Base-by-base conservation (phyloP, 1,140 invertebrate genomes). In the Drosophila neocordata region DNA sequence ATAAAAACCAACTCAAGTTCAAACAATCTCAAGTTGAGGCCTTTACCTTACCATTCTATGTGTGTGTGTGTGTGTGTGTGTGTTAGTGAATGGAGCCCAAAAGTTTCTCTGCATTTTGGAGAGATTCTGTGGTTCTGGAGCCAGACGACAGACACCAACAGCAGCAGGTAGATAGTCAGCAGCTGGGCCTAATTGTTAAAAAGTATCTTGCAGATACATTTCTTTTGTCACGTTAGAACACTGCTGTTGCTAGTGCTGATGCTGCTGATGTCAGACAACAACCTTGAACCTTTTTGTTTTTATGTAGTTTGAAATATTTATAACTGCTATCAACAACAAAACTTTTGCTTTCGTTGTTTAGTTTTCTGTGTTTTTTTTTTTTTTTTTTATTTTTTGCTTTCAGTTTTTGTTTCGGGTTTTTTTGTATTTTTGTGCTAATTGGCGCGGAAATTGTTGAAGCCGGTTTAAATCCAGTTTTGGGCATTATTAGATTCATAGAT, bases 191-290 rank as follows among this genome's bases (percentile, higher is more conserved):
- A 87, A 87, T 87, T 82, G 74, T 69, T 60, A 65, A 87, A 63
- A 77, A 78, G 83, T 88, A 88, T 82, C 83, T 88, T 22, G 61
- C 77, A 87, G 82, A 82, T 88, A 88, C 82, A 88, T 88, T 87
- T 87, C 82, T 87, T 79, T 79, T 87, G 82, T 88, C 82, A 87
- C 83, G 78, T 87, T 88, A 79, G 80, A 80, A 69, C 56, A 63
- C 63, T 56, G 51, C 24, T 65, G 27, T 6, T 31, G 27, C 27
- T 31, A 6, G 4, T 31, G 27, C 27, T 31, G 27, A 6, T 31
- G 51, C 20, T 65, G 67, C 77, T 87, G 82, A 87, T 83, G 83
- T 87, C 83, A 87, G 83, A 76, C 83, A 88, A 79, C 83, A 88
- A 79, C 83, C 83, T 87, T 87, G 83, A 87, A 87, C 83, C 83